Evolutionary conservation across 2,113 vertebrate species (phyloP), one percentile per base, ranked within the genome.

Genomic region (Stegastes partitus): DNA sequence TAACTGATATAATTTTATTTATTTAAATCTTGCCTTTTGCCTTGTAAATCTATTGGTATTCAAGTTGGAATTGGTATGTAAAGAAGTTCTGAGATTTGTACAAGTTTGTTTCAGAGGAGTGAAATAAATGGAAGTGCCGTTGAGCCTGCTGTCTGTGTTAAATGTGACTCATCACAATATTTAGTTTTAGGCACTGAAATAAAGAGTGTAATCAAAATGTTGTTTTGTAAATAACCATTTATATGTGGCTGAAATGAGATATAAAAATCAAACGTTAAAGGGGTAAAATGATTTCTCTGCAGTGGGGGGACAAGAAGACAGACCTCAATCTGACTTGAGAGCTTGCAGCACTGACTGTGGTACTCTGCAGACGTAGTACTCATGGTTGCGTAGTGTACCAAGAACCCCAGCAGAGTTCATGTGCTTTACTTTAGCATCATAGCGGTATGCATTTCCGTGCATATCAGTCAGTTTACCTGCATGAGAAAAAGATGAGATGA

Each of bases 331-430:
- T 2, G 69, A 75, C 26, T 85, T 82, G 31, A 99, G 96, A 2
- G 95, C 96, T 14, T 93, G 93, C 81, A 95, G 96, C 74, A 98
- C 96, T 0, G 93, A 92, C 69, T 94, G 94, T 2, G 98, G 98
- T 14, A 99, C 96, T 80, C 95, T 95, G 88, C 94, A 96, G 55
- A 94, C 76, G 22, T 99, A 99, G 92, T 97, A 97, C 65, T 98
- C 94, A 4, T 96, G 96, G 90, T 99, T 96, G 39, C 91, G 94
- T 61, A 99, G 92, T 0, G 97, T 87, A 3, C 97, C 98, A 26
- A 99, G 95, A 62, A 99, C 96, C 0, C 98, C 98, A 0, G 96
- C 96, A 0, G 98, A 97, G 87, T 99, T 99, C 96, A 98, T 97
- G 88, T 97, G 97, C 81, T 99, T 97, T 49, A 99, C 97, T 0